Evolutionary conservation across 2,113 vertebrate genomes (phyloP).

Genomic region (Xiphophorus maculatus): DNA sequence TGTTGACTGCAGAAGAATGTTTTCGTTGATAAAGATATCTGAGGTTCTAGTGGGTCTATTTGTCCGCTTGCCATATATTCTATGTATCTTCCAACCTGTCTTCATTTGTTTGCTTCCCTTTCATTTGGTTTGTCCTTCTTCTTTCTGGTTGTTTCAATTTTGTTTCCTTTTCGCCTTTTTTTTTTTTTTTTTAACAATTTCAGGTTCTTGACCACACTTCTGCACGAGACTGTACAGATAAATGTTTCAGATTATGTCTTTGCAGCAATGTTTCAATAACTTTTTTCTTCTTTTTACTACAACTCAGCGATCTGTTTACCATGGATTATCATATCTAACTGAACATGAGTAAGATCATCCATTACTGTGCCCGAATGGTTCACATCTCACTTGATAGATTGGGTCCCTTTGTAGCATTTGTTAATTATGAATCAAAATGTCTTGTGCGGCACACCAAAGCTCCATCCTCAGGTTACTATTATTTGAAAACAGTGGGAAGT

Average conservation of each 20-base stretch:
- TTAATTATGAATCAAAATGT: neutral
- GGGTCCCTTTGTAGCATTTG: neutral
- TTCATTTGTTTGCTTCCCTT: constrained; percentile 28
- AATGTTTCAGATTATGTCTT: neutral
- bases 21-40: constrained; percentile 61
- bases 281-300: neutral
- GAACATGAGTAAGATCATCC: neutral
- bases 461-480: neutral
- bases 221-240: neutral
- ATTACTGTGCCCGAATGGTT: neutral
- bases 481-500: neutral
- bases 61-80: constrained; percentile 50
- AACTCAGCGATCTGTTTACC: neutral
- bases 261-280: neutral
- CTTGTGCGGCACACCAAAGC: neutral
- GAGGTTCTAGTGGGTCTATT: constrained; percentile 54
- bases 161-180: neutral
- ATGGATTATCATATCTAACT: neutral
- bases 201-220: neutral
- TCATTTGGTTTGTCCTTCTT: constrained; percentile 55
- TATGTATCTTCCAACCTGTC: constrained; percentile 44
- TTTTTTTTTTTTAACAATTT: neutral
- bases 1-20: constrained; percentile 62
- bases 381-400: neutral
- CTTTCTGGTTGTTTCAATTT: constrained; percentile 44